A percentile compares a stretch with the other conserved stretches of the same genome.
Conservation (phyloP, 1,140 invertebrate species). For the Bombyx mori region ASM3026992v2 NC_085112.1:7355001-7355500, state of each 20-base stretch:
- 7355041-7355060: not conserved
- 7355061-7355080: not conserved
- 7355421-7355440: slow-evolving; percentile 55
- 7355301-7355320: slow-evolving; percentile 70
- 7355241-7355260: slow-evolving; percentile 66
- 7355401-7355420: slow-evolving; percentile 65
- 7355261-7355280: slow-evolving; percentile 70
- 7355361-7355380: slow-evolving; percentile 70
- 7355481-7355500: slow-evolving; percentile 12
- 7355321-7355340: slow-evolving; percentile 71
- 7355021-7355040: slow-evolving; percentile 1
- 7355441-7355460: slow-evolving; percentile 25
- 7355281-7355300: slow-evolving; percentile 71
- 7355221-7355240: slow-evolving; percentile 68
- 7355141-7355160: too few species aligned
- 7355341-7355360: slow-evolving; percentile 70
- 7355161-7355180: not conserved
- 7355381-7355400: slow-evolving; percentile 69
- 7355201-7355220: slow-evolving; percentile 60
- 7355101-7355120: not conserved
- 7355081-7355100: not conserved
- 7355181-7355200: slow-evolving; percentile 3
- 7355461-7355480: slow-evolving; percentile 20
- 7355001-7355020: slow-evolving; percentile 43
- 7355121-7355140: not conserved